Evolutionary conservation across 2,888 invertebrate species (phyloP).

Genomic region (Maniola hyperantus): DNA sequence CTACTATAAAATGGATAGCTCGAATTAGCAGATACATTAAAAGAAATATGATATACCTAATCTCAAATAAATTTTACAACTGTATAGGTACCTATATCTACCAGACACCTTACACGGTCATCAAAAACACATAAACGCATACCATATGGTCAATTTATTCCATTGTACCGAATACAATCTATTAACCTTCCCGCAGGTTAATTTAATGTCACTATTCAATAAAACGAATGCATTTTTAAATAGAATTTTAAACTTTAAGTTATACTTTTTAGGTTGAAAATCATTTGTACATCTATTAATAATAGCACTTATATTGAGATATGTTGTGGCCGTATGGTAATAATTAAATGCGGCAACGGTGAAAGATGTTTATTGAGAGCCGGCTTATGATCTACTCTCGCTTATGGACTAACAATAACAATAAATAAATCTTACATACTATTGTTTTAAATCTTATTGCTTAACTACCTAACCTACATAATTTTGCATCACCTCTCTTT

Average conservation of each 20-base stretch:
- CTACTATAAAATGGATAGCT: background rate
- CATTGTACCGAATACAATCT: slow-evolving; percentile 29
- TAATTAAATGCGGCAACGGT: too few relatives aligned
- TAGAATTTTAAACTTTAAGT: background rate
- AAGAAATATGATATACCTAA: slow-evolving; percentile 16
- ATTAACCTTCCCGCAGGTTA: slow-evolving; percentile 27
- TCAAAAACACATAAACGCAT: slow-evolving; percentile 15
- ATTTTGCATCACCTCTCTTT: too few relatives aligned
- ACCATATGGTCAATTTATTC: slow-evolving; percentile 11
- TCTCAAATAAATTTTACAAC: slow-evolving; percentile 13
- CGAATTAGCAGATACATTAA: background rate
- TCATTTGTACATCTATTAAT: background rate
- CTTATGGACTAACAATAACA: too few relatives aligned
- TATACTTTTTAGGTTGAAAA: background rate
- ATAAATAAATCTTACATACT: too few relatives aligned
- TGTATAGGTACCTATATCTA: background rate
- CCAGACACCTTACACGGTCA: slow-evolving; percentile 5
- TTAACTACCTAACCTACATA: too few relatives aligned
- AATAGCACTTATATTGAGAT: background rate
- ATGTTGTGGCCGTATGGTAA: background rate
- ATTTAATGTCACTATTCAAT: slow-evolving; percentile 22
- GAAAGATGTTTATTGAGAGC: too few relatives aligned
- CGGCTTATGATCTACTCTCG: too few relatives aligned
- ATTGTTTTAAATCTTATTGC: too few relatives aligned
- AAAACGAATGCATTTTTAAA: background rate